Conservation (phyloP, 1,140 invertebrate genomes). For the Branchinecta lynchi region DNA sequence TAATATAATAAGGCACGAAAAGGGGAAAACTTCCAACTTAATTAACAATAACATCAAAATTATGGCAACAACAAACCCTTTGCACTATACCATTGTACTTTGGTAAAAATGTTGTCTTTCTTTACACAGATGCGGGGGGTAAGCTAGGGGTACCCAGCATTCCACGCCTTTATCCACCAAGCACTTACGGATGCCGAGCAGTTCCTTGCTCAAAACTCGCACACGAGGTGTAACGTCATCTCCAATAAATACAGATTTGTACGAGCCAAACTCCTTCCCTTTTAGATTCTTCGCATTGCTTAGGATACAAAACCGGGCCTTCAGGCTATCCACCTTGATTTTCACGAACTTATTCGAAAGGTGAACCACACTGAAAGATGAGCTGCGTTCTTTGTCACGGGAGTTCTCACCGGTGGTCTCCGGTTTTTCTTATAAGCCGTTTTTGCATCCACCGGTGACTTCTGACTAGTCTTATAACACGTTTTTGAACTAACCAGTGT, state of each 20-base stretch:
- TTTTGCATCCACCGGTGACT: too few relatives aligned
- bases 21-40: too few relatives aligned
- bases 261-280: not conserved
- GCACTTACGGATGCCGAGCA: not conserved
- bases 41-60: not conserved
- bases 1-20: too few relatives aligned
- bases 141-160: slow-evolving; percentile 1
- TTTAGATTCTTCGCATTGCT: not conserved
- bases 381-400: too few relatives aligned
- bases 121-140: not conserved
- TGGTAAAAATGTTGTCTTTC: not conserved
- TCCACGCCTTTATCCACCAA: slow-evolving; percentile 5
- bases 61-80: slow-evolving; percentile 4
- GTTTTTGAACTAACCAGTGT: too few relatives aligned
- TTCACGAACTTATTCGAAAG: not conserved
- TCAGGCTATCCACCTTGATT: not conserved
- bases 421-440: too few relatives aligned
- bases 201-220: not conserved
- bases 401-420: too few relatives aligned
- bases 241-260: not conserved
- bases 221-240: slow-evolving; percentile 9
- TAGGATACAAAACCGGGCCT: not conserved
- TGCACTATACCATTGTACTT: not conserved
- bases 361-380: not conserved
- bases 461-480: too few relatives aligned